Percentiles rank a stretch among this genome's conserved stretches.
Conservation (phyloP, 2,113 vertebrate genomes). For the Chrysemys picta region DNA sequence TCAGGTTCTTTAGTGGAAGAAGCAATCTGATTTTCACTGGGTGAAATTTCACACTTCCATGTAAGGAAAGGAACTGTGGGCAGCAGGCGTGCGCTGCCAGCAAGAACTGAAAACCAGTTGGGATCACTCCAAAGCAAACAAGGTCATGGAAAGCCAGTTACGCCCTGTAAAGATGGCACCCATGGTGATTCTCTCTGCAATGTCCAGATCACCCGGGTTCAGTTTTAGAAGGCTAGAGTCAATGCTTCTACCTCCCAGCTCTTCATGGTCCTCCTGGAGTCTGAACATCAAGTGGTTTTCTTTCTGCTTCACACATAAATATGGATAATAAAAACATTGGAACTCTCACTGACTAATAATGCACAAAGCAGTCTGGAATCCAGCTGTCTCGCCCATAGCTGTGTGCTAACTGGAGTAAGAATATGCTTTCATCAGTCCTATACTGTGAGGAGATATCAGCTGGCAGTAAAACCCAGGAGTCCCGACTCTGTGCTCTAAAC, state of each 20-base stretch:
- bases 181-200: neutral
- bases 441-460: neutral
- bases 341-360: neutral
- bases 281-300: neutral
- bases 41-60: neutral
- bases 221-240: neutral
- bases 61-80: neutral
- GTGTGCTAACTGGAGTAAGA: neutral
- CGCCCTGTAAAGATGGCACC: neutral
- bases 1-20: neutral
- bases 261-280: neutral
- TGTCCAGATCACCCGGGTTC: neutral
- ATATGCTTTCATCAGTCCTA: neutral
- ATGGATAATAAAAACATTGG: neutral
- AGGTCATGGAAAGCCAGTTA: neutral
- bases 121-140: neutral
- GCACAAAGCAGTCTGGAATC: neutral
- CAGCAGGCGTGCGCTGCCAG: fast-evolving
- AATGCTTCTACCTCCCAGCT: neutral
- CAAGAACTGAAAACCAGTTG: neutral
- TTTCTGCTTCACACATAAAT: neutral
- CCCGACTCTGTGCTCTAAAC: neutral
- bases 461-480: neutral
- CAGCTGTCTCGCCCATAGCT: neutral
- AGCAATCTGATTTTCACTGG: neutral